These are phyloP conservation scores for Perognathus longimembris DNA, from an alignment of 2,113 vertebrate genomes.

Conservation along the genomic window DNA sequence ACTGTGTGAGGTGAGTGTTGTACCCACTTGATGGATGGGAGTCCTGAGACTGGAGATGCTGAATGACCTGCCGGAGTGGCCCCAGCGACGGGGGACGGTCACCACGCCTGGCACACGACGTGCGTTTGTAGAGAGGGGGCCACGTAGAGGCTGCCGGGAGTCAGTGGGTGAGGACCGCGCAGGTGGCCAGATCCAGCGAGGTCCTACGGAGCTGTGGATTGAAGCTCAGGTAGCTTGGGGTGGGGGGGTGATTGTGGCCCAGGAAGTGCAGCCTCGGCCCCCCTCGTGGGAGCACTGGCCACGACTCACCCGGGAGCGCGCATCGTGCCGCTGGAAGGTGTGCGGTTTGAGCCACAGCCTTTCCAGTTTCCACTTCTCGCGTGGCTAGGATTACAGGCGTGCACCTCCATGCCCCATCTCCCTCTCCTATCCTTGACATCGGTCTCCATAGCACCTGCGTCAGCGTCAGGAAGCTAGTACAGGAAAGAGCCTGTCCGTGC, in stretches of 20 bases:
- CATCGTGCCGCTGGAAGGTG: background rate
- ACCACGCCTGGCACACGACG: too few species aligned
- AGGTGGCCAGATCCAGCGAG: background rate
- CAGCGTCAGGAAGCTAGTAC: too few species aligned
- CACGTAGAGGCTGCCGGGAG: background rate
- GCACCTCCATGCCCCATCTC: too few species aligned
- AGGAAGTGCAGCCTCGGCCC: background rate
- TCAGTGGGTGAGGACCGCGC: accelerated
- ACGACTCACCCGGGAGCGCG: background rate
- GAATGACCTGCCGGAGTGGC: background rate
- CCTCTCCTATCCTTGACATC: too few species aligned
- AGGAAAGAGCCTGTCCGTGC: background rate
- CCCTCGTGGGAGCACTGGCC: background rate
- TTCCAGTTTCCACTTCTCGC: too few species aligned
- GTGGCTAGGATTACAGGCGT: too few species aligned
- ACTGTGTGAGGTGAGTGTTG: background rate
- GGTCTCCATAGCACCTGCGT: too few species aligned
- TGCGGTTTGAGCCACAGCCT: too few species aligned
- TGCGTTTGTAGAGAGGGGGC: background rate
- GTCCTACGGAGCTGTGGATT: background rate
- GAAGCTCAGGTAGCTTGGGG: background rate
- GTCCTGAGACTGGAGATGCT: background rate
- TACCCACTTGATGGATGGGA: background rate
- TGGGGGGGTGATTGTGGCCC: background rate
- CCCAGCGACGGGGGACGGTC: background rate